Conservation (phyloP, 2,888 invertebrate genomes). For the Cryptus armator region DNA sequence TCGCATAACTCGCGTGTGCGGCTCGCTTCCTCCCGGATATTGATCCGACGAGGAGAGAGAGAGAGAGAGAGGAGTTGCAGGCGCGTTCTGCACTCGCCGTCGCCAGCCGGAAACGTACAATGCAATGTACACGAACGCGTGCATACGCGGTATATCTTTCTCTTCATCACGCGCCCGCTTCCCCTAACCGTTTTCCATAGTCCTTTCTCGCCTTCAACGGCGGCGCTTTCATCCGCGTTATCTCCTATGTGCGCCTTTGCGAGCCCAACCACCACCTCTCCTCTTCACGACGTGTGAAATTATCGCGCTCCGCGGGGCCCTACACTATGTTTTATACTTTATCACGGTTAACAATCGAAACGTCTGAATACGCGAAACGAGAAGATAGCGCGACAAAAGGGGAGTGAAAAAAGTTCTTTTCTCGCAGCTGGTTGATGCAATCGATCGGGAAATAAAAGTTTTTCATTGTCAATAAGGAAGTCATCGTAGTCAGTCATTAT, state of each 20-base stretch:
- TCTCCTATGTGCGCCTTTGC: not conserved
- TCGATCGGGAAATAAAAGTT: not conserved
- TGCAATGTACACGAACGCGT: conserved; percentile 58
- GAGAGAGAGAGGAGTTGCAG: conserved; percentile 27
- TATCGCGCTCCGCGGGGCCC: conserved; percentile 32
- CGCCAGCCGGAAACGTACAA: conserved; percentile 63
- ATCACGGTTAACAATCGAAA: conserved; percentile 37
- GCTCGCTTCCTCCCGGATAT: conserved; percentile 66
- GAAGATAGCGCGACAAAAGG: not conserved
- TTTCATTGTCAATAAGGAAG: no score
- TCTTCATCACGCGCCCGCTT: conserved; percentile 18
- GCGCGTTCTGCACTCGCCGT: conserved; percentile 31
- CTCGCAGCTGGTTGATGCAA: not conserved
- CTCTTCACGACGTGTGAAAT: conserved; percentile 47
- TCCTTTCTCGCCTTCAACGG: conserved; percentile 9
- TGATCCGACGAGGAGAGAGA: conserved; percentile 59
- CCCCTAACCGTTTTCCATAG: conserved; percentile 18
- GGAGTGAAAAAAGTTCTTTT: not conserved
- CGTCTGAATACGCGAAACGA: conserved; percentile 25
- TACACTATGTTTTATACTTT: conserved; percentile 28
- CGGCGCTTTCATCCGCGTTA: not conserved
- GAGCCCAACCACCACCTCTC: not conserved
- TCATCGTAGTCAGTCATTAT: no score
- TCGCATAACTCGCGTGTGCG: conserved; percentile 27
- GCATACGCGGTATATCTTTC: conserved; percentile 32